Percentiles rank a stretch among this genome's conserved stretches.
Evolutionary conservation across 2,888 invertebrate species (phyloP).

Genomic region (Heteromurus nitidus): DNA sequence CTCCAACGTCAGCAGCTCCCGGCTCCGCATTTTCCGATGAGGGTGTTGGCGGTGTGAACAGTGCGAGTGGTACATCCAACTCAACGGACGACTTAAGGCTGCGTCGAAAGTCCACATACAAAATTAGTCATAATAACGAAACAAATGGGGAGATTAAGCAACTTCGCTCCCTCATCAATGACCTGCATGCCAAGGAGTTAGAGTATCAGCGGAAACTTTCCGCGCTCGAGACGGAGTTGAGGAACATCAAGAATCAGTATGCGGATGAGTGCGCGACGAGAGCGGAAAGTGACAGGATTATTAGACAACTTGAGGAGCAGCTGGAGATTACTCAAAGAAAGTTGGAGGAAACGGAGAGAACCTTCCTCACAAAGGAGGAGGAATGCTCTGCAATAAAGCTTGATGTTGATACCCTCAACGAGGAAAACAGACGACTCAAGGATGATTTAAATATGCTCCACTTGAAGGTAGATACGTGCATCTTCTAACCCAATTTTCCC

Average conservation of each 20-base stretch:
- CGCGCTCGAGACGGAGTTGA: constrained; percentile 73
- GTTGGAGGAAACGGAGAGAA: constrained; percentile 73
- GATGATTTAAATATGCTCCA: constrained; percentile 74
- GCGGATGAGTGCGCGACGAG: constrained; percentile 66
- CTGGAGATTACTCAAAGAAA: constrained; percentile 72
- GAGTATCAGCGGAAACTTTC: constrained; percentile 72
- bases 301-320: constrained; percentile 72
- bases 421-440: constrained; percentile 74
- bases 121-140: constrained; percentile 72
- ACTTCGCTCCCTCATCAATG: constrained; percentile 72
- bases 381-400: constrained; percentile 74
- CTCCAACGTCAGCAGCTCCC: constrained; percentile 29
- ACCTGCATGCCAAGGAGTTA: constrained; percentile 72
- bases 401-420: constrained; percentile 74
- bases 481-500: too few relatives aligned
- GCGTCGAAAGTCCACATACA: constrained; percentile 74
- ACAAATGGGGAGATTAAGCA: constrained; percentile 73
- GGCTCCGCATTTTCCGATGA: constrained; percentile 60
- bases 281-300: constrained; percentile 70
- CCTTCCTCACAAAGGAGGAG: constrained; percentile 73
- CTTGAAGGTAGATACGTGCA: constrained; percentile 72
- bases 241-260: constrained; percentile 72
- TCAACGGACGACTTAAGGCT: constrained; percentile 72
- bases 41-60: constrained; percentile 58
- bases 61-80: constrained; percentile 28